phyloP scores from a whole-genome alignment of 2,797 vertebrate species.

The Lerista edwardsae region DNA sequence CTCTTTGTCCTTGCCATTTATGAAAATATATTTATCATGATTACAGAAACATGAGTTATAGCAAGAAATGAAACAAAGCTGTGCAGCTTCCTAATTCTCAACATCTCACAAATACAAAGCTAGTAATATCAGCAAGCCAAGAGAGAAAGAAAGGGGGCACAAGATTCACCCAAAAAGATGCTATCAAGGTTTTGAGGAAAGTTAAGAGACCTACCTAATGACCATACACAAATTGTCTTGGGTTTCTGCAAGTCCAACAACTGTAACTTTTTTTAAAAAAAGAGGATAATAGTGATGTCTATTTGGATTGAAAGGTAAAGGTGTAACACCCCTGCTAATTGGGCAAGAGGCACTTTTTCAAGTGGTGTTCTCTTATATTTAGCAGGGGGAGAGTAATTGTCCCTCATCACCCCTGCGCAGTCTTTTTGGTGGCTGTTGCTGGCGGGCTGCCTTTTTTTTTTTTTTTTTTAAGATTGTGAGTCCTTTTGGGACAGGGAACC shows the following conservation, averaged over 20 bases:
- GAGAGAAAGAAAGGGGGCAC: neutral
- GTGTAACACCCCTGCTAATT: too few species aligned
- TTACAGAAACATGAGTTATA: slow-evolving; percentile 1
- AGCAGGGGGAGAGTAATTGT: too few species aligned
- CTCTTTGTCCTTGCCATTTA: neutral
- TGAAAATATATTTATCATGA: slow-evolving; percentile 15
- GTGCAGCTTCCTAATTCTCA: neutral
- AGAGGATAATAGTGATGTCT: neutral
- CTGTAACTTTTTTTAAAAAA: neutral
- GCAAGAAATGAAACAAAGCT: neutral
- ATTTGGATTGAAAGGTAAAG: too few species aligned
- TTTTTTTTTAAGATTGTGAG: too few species aligned
- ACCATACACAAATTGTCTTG: neutral
- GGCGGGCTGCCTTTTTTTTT: too few species aligned
- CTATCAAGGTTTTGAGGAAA: neutral
- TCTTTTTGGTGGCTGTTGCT: too few species aligned
- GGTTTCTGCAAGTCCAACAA: neutral
- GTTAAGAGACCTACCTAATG: neutral
- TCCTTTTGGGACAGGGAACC: too few species aligned
- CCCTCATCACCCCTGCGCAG: too few species aligned
- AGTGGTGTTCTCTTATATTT: too few species aligned
- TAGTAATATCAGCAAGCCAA: neutral
- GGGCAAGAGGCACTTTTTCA: too few species aligned
- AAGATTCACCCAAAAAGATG: neutral
- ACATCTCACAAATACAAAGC: neutral